Evolutionary conservation across 2,888 invertebrate genomes (phyloP), one percentile per base, ranked within the genome.

Genomic region (Chrysotoxum bicinctum): DNA sequence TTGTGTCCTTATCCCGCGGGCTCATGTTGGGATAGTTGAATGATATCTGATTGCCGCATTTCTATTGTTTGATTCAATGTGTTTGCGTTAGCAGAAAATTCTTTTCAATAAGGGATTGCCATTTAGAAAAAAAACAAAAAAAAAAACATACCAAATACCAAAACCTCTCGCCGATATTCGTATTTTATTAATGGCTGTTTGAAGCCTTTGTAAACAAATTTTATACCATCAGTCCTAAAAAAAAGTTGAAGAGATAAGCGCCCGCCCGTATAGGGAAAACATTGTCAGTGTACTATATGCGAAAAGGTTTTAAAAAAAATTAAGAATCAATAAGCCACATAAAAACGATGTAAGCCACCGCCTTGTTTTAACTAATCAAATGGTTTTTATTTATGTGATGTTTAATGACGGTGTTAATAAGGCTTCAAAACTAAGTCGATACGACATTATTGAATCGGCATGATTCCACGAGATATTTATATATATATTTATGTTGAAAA

Each of bases 31-130:
- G 16, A 56, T 72, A 76, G 60, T 68, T 85, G 76, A 85, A 73
- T 81, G 72, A 81, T 85, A 85, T 85, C 81, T 85, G 85, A 85
- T 85, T 85, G 81, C 85, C 72, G 64, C 64, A 75, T 81, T 72
- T 52, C 66, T 45, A 66, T 81, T 81, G 76, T 81, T 72, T 85
- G 72, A 68, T 64, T 85, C 35, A 75, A 76, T 81, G 76, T 81
- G 76, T 73, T 64, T 76, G 85, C 85, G 85, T 85, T 77, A 64
- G 76, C 85, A 77, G 81, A 81, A 81, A 77, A 80, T 77, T 77
- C 48, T 81, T 73, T 81, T 32, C 32, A 85, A 81, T 85, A 68
- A 73, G 56, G 72, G 81, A 72, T 56, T 80, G 75, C 81, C 37
- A 85, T 85, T 75, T 80, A 21, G n/a, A 21, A 14, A 30, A 19